phyloP scores from a whole-genome alignment of 2,113 vertebrate species.

The Pelecanus crispus region DNA sequence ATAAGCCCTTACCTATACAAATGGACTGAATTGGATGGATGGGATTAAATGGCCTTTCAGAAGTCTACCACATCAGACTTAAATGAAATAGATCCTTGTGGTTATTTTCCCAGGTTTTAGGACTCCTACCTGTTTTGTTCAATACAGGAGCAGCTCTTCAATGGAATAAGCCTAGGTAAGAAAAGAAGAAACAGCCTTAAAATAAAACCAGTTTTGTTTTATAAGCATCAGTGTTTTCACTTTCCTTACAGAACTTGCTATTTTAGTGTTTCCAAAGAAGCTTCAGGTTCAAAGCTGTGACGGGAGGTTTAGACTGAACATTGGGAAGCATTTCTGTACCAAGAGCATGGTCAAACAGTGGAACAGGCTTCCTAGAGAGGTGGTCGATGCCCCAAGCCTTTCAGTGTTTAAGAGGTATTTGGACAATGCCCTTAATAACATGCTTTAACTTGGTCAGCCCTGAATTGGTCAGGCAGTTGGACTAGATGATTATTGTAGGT shows the following conservation, averaged over 20 bases:
- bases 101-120: not conserved
- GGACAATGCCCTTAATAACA: not conserved
- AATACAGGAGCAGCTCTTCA: not conserved
- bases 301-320: not conserved
- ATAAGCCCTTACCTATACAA: not conserved
- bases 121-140: not conserved
- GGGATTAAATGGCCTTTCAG: not conserved
- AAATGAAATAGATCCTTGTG: not conserved
- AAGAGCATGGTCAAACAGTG: not conserved
- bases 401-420: not conserved
- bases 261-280: not conserved
- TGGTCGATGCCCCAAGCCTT: not conserved
- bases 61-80: not conserved
- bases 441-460: not conserved
- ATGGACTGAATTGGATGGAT: not conserved
- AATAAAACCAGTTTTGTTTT: not conserved
- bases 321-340: not conserved
- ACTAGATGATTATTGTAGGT: not conserved
- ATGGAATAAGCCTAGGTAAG: not conserved
- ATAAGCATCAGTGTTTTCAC: not conserved
- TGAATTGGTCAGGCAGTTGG: not conserved
- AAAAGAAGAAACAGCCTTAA: not conserved
- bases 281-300: not conserved
- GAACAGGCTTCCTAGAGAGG: not conserved
- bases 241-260: not conserved